These are phyloP conservation scores for Andrena trimmerana DNA, from an alignment of 2,888 invertebrate species.

Conservation along the genomic window DNA sequence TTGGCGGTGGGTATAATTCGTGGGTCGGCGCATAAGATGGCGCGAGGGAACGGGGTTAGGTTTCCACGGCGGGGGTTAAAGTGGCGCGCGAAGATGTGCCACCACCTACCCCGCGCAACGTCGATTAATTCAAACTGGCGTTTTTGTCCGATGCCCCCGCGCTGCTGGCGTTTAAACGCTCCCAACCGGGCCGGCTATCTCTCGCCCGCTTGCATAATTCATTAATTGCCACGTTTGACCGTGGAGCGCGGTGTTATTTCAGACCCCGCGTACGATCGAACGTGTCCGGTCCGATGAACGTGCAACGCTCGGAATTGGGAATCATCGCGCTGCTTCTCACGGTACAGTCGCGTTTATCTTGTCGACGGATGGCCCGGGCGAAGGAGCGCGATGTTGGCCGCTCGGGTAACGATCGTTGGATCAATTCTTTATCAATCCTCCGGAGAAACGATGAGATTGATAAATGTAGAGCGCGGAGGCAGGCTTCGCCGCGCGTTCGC, in stretches of 20 bases:
- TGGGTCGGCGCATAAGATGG: constrained; percentile 52
- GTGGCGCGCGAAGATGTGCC: constrained; percentile 36
- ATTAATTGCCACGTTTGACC: constrained; percentile 35
- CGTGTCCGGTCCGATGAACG: not conserved
- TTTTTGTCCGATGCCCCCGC: not conserved
- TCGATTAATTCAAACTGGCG: constrained; percentile 62
- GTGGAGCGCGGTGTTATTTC: constrained; percentile 8
- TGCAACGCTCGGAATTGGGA: not conserved
- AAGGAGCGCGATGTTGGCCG: not conserved
- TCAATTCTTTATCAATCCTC: constrained; percentile 38
- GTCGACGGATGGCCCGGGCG: not conserved
- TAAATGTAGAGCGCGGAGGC: constrained; percentile 4
- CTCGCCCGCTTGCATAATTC: constrained; percentile 55
- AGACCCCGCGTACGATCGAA: not conserved
- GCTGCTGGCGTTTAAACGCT: constrained; percentile 36
- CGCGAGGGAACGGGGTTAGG: constrained; percentile 31
- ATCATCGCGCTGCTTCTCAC: not conserved
- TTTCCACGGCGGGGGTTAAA: constrained; percentile 31
- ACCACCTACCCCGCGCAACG: constrained; percentile 1
- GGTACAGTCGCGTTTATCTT: constrained; percentile 21
- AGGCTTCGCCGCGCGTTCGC: not conserved
- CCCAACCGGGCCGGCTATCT: not conserved
- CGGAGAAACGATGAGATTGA: not conserved
- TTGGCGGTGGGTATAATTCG: constrained; percentile 55
- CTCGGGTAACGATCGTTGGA: constrained; percentile 1